Evolutionary conservation across 2,113 vertebrate species (phyloP), one percentile per base, ranked within the genome.

Genomic region (Neopipo cinnamomea): DNA sequence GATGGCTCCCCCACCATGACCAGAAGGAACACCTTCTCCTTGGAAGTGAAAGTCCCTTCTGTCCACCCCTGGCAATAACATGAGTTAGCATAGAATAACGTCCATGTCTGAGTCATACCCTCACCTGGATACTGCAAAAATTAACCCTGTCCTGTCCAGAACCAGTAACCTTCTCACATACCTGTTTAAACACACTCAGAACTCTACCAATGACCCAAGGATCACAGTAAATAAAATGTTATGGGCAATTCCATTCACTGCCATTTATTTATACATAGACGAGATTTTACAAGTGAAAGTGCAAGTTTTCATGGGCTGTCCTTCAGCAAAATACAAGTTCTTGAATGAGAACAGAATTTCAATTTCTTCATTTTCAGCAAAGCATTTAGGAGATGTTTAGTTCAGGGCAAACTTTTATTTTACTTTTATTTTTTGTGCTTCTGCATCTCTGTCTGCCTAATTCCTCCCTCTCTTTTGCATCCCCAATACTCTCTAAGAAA

Each of bases 1-100:
- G n/a, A 46, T 0, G 0, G 28, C 14, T 24, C 58, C 15, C 5
- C 58, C 11, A 4, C 9, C 19, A 53, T 2, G 0, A 14, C 33
- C 31, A 4, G 16, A 81, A 44, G 33, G 33, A 82, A 39, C 39
- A 7, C 6, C 33, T 74, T 53, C 33, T 46, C 4, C 11, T 33
- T 39, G 44, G 44, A 50, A 50, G 22, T 9, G 31, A 88, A 21
- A 61, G 58, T 61, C 16, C 11, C 37, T 62, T 62, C 25, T 11
- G 3, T 39, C 59, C 59, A 39, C 16, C 7, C 11, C 37, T 28
- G 37, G 27, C 37, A 27, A 39, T 62, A 25, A 28, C 12, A 27
- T 16, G 31, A 50, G 33, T 10, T 59, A 22, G 4, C 27, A 23
- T 14, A 44, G 27, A 28, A 74, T 33, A 24, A 33, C 8, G 12